phyloP scores from a whole-genome alignment of 2,888 invertebrate genomes.

The Seladonia tumulorum region DNA sequence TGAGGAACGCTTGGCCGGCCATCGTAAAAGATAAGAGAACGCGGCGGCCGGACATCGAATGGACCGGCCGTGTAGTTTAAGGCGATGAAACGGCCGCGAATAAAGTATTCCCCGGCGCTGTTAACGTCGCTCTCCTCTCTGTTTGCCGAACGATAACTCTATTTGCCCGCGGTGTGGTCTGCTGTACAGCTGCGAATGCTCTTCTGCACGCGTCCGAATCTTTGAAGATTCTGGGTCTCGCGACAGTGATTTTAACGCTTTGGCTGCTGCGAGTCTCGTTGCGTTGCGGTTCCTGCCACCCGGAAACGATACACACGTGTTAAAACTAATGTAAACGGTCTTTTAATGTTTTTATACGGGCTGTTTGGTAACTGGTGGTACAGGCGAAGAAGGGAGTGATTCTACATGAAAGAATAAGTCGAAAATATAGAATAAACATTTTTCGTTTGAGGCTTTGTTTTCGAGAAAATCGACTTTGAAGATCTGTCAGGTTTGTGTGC shows the following conservation, averaged over 20 bases:
- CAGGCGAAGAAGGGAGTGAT: too few relatives aligned
- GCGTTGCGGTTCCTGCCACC: not conserved
- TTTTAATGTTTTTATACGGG: too few relatives aligned
- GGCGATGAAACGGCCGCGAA: constrained; percentile 61
- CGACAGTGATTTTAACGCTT: not conserved
- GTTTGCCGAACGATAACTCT: constrained; percentile 56
- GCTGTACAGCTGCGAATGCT: not conserved
- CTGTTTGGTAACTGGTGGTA: too few relatives aligned
- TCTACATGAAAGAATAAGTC: too few relatives aligned
- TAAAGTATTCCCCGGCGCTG: constrained; percentile 56
- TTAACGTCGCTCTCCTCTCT: constrained; percentile 56
- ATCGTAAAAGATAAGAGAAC: constrained; percentile 63
- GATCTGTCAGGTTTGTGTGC: too few relatives aligned
- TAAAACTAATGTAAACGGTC: too few relatives aligned
- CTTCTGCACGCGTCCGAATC: not conserved
- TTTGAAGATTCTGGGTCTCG: not conserved
- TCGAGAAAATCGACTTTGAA: too few relatives aligned
- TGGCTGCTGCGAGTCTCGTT: not conserved
- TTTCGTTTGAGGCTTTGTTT: too few relatives aligned
- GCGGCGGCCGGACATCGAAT: constrained; percentile 37
- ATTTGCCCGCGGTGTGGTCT: constrained; percentile 56
- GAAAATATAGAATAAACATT: too few relatives aligned
- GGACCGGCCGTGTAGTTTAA: constrained; percentile 50
- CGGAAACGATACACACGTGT: too few relatives aligned
- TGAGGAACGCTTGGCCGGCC: constrained; percentile 28